Evolutionary conservation across 1,140 invertebrate genomes (phyloP).

Genomic region (Drosophila orena): DNA sequence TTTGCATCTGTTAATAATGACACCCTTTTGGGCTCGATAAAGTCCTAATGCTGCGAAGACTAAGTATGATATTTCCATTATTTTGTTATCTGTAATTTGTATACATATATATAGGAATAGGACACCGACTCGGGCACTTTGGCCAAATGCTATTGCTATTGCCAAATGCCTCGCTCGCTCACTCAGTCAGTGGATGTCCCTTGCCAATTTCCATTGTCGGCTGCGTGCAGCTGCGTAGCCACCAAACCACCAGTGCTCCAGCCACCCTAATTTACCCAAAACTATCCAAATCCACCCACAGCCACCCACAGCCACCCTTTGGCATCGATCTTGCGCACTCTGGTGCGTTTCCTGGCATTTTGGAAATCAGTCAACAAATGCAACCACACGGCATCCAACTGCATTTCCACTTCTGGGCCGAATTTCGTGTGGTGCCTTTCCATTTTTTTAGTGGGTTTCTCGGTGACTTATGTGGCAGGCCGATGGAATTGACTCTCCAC

Average conservation of each 20-base stretch:
- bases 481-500: conserved; percentile 31
- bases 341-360: conserved; percentile 46
- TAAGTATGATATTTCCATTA: neutral
- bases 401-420: conserved; percentile 44
- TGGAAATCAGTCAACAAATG: conserved; percentile 72
- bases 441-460: conserved; percentile 11
- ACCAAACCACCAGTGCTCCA: conserved; percentile 10
- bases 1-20: too few relatives aligned
- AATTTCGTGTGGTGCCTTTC: conserved; percentile 28
- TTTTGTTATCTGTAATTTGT: neutral
- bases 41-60: too few relatives aligned
- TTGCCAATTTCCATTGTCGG: conserved; percentile 75
- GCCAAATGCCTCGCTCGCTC: conserved; percentile 39
- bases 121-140: conserved; percentile 56
- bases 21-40: too few relatives aligned
- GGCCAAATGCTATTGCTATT: conserved; percentile 58
- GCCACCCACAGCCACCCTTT: neutral
- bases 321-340: conserved; percentile 18
- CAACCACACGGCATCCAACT: conserved; percentile 33
- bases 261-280: conserved; percentile 9
- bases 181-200: conserved; percentile 49
- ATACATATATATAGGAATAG: conserved; percentile 18
- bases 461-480: conserved; percentile 52
- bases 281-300: conserved; percentile 5
- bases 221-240: conserved; percentile 36